phyloP scores from a whole-genome alignment of 2,888 invertebrate species.

The Lasius platythorax region DNA sequence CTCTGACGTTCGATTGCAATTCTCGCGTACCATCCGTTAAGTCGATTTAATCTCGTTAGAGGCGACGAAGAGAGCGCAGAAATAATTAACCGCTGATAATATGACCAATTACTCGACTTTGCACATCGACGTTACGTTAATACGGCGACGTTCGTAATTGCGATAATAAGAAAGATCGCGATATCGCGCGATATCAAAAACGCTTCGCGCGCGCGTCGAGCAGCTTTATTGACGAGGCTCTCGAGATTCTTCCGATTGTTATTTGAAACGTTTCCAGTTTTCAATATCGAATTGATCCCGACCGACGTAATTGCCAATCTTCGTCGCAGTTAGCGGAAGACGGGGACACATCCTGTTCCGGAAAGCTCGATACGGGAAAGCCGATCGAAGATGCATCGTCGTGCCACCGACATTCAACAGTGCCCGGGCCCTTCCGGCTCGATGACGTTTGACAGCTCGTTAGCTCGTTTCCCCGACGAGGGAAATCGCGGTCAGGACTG shows the following conservation, averaged over 20 bases:
- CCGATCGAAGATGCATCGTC: constrained; percentile 47
- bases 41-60: constrained; percentile 28
- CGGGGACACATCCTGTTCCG: constrained; percentile 29
- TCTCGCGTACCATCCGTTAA: constrained; percentile 25
- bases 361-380: constrained; percentile 50
- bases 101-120: constrained; percentile 1
- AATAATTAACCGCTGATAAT: constrained; percentile 29
- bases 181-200: background rate
- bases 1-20: constrained; percentile 45
- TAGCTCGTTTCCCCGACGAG: constrained; percentile 72
- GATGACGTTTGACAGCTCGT: constrained; percentile 79
- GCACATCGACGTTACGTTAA: background rate
- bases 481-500: constrained; percentile 68
- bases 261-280: constrained; percentile 55
- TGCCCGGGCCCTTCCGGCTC: constrained; percentile 45
- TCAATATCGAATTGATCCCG: constrained; percentile 54
- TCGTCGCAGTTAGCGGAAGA: constrained; percentile 42
- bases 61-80: background rate
- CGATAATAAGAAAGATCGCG: background rate
- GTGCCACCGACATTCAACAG: constrained; percentile 45
- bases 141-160: background rate
- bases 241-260: constrained; percentile 31
- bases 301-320: constrained; percentile 52
- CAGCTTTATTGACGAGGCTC: background rate
- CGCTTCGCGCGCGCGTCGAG: background rate